Evolutionary conservation across 2,797 vertebrate species (phyloP), one percentile per base, ranked within the genome.

Genomic region (Luscinia megarhynchos): DNA sequence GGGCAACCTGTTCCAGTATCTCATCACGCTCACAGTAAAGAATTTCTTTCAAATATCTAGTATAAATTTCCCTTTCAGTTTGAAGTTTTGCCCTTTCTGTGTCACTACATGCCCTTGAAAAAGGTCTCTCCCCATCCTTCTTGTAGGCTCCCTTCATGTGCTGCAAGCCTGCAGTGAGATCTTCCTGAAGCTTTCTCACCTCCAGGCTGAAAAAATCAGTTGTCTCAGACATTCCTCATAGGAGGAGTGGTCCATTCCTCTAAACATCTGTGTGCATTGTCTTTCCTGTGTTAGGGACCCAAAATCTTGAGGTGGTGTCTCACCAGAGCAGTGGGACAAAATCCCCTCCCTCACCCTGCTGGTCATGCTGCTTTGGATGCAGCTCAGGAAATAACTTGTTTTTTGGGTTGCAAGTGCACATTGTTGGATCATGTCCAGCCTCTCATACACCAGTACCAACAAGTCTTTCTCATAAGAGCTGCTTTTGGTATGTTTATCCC

Each of bases 301-400:
- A 2, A 76, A 16, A 38, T 17, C 6, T 76, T 0, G 0, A 61
- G 15, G 19, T n/a, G 10, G 1, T 11, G 2, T 68, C 4, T 54
- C 29, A 59, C 6, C 19, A 40, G 29, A 46, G 4, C 30, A 69
- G 40, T 16, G 24, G 20, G 24, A 7, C 13, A 62, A 40, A 62
- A 61, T 54, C 4, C 4, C 15, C 3, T 68, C 46, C 23, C 23
- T 61, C 2, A 0, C 13, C 40, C 6, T 54, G 16, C 29, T 85
- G 34, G 5, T 24, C 10, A 12, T 0, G 0, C 3, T 46, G 20
- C 14, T 46, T 46, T 54, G 29, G 16, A 46, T 54, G 16, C 16
- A 40, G 14, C 16, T 21, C 13, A 15, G 16, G 40, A 69, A 61
- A n/a, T 5, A 23, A 17, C 6, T 6, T 3, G 1, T 0, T 54